Evolutionary conservation across 2,888 invertebrate genomes (phyloP), one percentile per base, ranked within the genome.

Genomic region (Palloptera scutellata): DNA sequence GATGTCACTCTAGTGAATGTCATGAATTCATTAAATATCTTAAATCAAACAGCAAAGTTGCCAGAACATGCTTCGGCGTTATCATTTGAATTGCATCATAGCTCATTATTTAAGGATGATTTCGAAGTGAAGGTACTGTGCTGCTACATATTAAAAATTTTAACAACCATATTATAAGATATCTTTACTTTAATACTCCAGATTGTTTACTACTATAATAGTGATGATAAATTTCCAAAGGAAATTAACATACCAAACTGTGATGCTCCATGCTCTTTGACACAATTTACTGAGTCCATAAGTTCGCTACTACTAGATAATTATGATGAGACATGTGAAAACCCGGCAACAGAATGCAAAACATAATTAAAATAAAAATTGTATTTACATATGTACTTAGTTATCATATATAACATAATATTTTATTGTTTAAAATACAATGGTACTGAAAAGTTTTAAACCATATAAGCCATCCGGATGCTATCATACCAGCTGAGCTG

Each of bases 1-100:
- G 96, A 96, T 83, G 87, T 93, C 4, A 94, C 92, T 0, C 84
- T 96, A 20, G 91, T 94, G 0, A 91, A 91, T 73, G 81, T 94
- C 53, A 88, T 95, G 86, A 88, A 91, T 69, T 88, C 92, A 2
- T 86, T 96, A 75, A 91, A 91, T 57, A 89, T 91, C 73, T 85
- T 87, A 0, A 88, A 90, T 68, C 86, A 89, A 72, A 85, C 85
- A 1, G 79, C 86, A 15, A 83, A 85, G 53, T 89, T 91, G 76
- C 95, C 95, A 0, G 91, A 91, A 61, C 93, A 92, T 83, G 92
- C 93, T 1, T 90, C 94, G 0, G 88, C 91, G 41, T 79, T 95
- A 10, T 87, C 91, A 42, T 86, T 94, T 60, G 95, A 96, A 83
- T 82, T 94, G 48, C 91, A 92, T 76, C 87, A 88, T 68, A 88